Conservation (phyloP, 2,113 vertebrate genomes). For the Plectropomus leopardus region DNA sequence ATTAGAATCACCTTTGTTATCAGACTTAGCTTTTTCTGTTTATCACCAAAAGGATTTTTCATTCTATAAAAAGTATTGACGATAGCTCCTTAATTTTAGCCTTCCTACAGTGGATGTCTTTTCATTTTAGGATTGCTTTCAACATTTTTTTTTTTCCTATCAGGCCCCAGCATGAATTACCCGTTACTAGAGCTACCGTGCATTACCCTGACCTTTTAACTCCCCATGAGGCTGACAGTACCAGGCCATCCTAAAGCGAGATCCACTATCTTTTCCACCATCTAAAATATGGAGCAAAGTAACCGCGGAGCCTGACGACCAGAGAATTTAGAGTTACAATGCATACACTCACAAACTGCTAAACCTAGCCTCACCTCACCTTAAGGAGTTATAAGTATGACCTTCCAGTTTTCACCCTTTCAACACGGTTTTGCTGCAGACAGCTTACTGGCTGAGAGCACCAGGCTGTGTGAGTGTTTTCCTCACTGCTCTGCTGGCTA, state of each 20-base stretch:
- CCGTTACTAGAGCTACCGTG: constrained; percentile 12
- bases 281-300: constrained; percentile 16
- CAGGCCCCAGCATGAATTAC: constrained; percentile 36
- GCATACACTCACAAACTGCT: not conserved
- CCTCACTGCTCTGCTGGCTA: not conserved
- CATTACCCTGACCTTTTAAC: constrained; percentile 47
- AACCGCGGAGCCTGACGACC: not conserved
- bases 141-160: constrained; percentile 29
- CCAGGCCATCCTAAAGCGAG: constrained; percentile 9
- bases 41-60: not conserved
- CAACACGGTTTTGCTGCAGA: constrained; percentile 7
- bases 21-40: not conserved
- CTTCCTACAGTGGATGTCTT: constrained; percentile 10
- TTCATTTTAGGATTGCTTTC: constrained; percentile 42
- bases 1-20: not conserved
- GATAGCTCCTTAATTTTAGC: not conserved
- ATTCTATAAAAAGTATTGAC: not conserved
- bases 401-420: constrained; percentile 18
- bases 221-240: constrained; percentile 23
- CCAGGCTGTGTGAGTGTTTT: constrained; percentile 4
- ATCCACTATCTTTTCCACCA: not conserved
- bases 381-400: constrained; percentile 24
- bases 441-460: not conserved
- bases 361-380: constrained; percentile 9
- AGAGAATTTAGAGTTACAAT: not conserved